phyloP scores from a whole-genome alignment of 2,113 vertebrate species.

The Mormyrus lacerda region DNA sequence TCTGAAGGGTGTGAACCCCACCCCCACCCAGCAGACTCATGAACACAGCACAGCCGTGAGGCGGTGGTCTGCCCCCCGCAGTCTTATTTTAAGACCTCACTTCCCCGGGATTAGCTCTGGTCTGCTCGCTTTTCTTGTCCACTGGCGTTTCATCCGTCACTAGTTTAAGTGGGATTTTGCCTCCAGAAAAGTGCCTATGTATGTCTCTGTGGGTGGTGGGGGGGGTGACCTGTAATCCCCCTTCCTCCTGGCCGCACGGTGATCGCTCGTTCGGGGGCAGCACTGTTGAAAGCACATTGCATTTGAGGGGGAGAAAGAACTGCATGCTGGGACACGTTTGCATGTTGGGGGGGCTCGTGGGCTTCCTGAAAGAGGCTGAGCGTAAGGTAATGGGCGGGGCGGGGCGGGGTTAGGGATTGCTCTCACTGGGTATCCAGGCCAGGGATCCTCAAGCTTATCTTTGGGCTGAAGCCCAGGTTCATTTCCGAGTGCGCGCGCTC shows the following conservation, averaged over 20 bases:
- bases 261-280: background rate
- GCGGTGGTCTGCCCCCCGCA: conserved; percentile 9
- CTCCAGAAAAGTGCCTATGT: conserved; percentile 53
- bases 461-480: background rate
- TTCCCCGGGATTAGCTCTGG: conserved; percentile 48
- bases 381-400: conserved; percentile 35
- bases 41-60: background rate
- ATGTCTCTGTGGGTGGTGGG: conserved; percentile 4
- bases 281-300: background rate
- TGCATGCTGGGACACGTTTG: conserved; percentile 37
- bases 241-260: background rate
- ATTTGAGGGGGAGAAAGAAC: conserved; percentile 16
- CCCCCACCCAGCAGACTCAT: background rate
- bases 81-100: conserved; percentile 53
- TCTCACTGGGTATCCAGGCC: background rate
- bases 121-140: conserved; percentile 35
- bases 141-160: conserved; percentile 49
- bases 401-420: background rate
- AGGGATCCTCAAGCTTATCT: background rate
- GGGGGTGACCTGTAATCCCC: background rate
- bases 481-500: background rate
- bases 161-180: conserved; percentile 58
- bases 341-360: conserved; percentile 41
- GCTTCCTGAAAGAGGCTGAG: conserved; percentile 43
- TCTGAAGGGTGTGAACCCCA: background rate